Base-by-base conservation (phyloP, 2,888 invertebrate species). In the Drosophila fungiperda region DNA sequence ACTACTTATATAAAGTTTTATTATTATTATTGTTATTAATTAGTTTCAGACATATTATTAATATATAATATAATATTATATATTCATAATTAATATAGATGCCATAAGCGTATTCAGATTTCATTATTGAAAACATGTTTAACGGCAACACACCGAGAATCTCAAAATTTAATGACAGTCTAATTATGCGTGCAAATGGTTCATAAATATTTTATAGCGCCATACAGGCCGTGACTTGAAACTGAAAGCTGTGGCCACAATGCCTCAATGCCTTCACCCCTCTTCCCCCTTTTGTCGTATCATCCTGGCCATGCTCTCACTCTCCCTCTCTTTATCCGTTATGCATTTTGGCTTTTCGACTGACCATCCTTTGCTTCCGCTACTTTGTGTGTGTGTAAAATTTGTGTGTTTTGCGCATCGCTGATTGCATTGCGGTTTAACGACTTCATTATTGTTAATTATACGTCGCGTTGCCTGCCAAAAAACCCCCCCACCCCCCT, bases 171-270 rank as follows among this genome's bases (percentile, higher is more conserved):
- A 90, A 91, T 91, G 92, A 92, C 92, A 92, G 83, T 81, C 92
- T 91, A 91, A 91, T 91, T 91, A 91, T 92, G 92, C 91, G 92
- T 91, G 90, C 90, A 92, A 92, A 91, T 90, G 92, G 82, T 90
- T 91, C 90, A 91, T 91, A 92, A 91, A 91, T 92, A 91, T 91
- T 91, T 91, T 82, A 89, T 87, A 80, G 69, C 12, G 40, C 55
- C 71, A 45, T 45, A 29, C 49, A 73, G 89, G 74, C 80, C 81
- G 64, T 76, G 80, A 73, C 75, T 83, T 82, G 73, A 40, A 52
- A 48, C 73, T 78, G 73, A 61, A 73, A 61, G 54, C 57, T 66
- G 68, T 71, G 66, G 67, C 66, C 68, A 61, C 72, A 64, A 26
- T 59, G 49, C 48, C 45, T 52, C 72, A 71, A 29, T 29, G 29